Conservation (phyloP, 2,113 vertebrate species). For the Bungarus multicinctus region DNA sequence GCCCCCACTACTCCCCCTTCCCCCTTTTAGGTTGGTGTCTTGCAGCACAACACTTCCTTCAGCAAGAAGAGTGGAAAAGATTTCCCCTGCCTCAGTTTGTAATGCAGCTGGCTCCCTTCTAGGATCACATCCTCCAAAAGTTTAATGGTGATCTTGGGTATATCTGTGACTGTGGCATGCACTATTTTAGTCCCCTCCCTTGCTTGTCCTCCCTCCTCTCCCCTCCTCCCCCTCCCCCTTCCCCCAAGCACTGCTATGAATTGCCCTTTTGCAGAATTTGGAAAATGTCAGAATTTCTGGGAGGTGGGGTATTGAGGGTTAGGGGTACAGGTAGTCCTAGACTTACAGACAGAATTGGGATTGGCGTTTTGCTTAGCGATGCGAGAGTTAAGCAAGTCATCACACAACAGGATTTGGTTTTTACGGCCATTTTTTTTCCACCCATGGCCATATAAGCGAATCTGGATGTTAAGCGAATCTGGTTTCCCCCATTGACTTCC, state of each 20-base stretch:
- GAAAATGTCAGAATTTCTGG: conserved; percentile 23
- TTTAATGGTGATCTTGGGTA: conserved; percentile 57
- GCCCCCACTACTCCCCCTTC: not conserved
- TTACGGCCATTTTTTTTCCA: not conserved
- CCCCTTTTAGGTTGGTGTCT: not conserved
- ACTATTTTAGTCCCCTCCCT: conserved; percentile 64
- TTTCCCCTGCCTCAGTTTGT: conserved; percentile 55
- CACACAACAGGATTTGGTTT: not conserved
- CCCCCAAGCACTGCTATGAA: conserved; percentile 47
- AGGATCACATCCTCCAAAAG: conserved; percentile 64
- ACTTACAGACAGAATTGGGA: not conserved
- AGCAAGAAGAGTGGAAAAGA: conserved; percentile 57
- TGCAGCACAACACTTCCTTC: conserved; percentile 59
- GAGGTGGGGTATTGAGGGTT: not conserved
- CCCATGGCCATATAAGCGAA: not conserved
- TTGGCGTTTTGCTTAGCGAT: not conserved
- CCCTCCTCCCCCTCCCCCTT: not conserved
- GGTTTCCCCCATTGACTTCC: not conserved
- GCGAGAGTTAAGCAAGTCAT: not conserved
- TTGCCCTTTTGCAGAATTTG: conserved; percentile 53
- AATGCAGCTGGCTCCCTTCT: conserved; percentile 60
- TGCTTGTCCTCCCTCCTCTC: conserved; percentile 22
- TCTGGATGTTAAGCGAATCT: not conserved
- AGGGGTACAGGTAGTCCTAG: not conserved
- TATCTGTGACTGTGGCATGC: conserved; percentile 63